Percentiles rank a stretch among this genome's conserved stretches.
Conservation (phyloP, 2,888 invertebrate species). For the Crossocerus cetratus region DNA sequence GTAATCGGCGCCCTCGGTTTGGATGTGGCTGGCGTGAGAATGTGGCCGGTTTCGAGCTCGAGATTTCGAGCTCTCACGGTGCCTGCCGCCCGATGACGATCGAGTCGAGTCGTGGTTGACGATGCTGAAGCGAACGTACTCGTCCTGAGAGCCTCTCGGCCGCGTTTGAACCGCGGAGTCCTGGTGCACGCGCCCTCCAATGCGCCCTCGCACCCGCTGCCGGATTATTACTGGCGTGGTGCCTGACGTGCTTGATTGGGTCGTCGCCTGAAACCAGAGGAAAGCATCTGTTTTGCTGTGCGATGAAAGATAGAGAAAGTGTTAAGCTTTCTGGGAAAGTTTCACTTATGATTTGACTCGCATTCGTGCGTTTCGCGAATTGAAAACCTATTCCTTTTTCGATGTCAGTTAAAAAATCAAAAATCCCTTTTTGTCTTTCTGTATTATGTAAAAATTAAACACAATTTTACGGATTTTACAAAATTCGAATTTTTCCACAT, state of each 20-base stretch:
- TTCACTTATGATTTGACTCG: too few species aligned
- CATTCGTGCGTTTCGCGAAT: too few species aligned
- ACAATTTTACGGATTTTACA: too few species aligned
- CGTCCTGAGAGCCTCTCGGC: constrained; percentile 69
- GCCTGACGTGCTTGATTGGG: constrained; percentile 60
- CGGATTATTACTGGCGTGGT: constrained; percentile 65
- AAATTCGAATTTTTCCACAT: too few species aligned
- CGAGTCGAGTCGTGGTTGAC: constrained; percentile 62
- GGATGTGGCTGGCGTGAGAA: constrained; percentile 61
- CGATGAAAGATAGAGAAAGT: too few species aligned
- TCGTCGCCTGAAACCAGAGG: constrained; percentile 30
- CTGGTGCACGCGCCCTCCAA: constrained; percentile 62
- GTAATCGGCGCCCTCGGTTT: constrained; percentile 71
- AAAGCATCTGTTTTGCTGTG: too few species aligned
- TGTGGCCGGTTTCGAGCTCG: constrained; percentile 60
- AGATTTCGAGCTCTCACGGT: constrained; percentile 27
- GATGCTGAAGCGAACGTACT: constrained; percentile 73
- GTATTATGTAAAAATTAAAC: too few species aligned
- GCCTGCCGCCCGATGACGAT: constrained; percentile 16
- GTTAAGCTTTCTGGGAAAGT: too few species aligned
- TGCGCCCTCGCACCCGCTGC: constrained; percentile 66
- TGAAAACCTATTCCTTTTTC: too few species aligned
- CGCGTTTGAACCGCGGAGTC: constrained; percentile 70
- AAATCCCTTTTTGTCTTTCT: too few species aligned
- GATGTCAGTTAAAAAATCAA: too few species aligned